These are phyloP conservation scores for Diadema setosum DNA, from an alignment of 35 echinoderm and acorn worm species.

Conservation along the genomic window DNA sequence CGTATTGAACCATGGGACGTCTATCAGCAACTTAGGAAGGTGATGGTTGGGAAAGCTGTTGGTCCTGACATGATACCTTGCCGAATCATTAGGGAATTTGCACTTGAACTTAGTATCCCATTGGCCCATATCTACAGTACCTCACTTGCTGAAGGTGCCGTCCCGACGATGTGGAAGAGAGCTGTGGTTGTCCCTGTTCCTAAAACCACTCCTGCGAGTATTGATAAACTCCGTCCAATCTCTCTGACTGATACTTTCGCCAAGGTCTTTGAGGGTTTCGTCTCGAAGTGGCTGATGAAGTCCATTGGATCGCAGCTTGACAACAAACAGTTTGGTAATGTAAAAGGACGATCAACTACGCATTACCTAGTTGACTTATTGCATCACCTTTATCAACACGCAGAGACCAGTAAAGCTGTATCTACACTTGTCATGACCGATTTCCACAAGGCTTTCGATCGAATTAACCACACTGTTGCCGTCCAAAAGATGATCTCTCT, in stretches of 20 bases:
- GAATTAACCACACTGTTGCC: no score
- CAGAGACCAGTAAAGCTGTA: no score
- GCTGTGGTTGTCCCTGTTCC: conserved; percentile 48
- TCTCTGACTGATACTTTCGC: conserved; percentile 36
- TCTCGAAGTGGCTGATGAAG: background rate
- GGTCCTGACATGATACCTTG: conserved; percentile 34
- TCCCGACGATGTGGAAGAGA: conserved; percentile 21
- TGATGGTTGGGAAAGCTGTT: conserved; percentile 20
- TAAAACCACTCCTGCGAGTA: background rate
- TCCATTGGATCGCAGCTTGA: background rate
- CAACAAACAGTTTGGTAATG: conserved; percentile 41
- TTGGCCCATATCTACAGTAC: conserved; percentile 40
- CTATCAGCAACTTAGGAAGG: conserved; percentile 4
- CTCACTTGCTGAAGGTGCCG: background rate
- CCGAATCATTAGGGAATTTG: conserved; percentile 28
- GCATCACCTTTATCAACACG: no score
- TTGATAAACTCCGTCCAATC: conserved; percentile 42
- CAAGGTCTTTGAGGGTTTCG: conserved; percentile 19
- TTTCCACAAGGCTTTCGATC: no score
- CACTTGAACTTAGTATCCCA: conserved; percentile 44
- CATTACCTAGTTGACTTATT: conserved; percentile 28
- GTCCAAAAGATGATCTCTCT: no score
- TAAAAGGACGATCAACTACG: background rate
- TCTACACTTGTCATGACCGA: no score
- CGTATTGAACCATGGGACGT: conserved; percentile 21